phyloP scores from a whole-genome alignment of 2,797 vertebrate genomes.

The Enteromius unitaeniatus region DNA sequence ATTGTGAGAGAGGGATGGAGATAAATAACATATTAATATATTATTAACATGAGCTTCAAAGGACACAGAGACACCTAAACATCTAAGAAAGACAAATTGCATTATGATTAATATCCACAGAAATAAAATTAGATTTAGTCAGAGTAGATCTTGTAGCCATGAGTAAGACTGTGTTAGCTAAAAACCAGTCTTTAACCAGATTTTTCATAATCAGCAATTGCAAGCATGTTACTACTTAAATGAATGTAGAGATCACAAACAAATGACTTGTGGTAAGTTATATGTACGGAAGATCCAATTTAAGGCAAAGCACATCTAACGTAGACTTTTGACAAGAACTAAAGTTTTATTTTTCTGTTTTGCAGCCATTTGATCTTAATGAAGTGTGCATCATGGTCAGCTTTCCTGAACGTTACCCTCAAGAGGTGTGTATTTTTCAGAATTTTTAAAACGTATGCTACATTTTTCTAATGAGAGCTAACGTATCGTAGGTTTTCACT shows the following conservation, averaged over 20 bases:
- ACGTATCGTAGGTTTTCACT: slow-evolving; percentile 77
- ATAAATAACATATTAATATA: no score
- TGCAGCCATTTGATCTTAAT: slow-evolving; percentile 84
- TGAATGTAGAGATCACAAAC: neutral
- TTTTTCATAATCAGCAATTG: neutral
- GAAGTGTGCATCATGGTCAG: slow-evolving; percentile 83
- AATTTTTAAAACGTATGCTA: neutral
- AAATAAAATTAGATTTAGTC: no score
- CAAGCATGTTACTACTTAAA: neutral
- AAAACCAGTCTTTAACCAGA: no score
- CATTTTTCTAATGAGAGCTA: neutral
- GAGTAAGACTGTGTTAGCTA: no score
- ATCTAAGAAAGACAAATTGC: no score
- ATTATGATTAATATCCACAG: no score
- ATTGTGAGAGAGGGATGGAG: no score
- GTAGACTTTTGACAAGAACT: neutral
- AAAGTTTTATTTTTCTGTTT: slow-evolving; percentile 41
- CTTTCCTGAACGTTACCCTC: slow-evolving; percentile 83
- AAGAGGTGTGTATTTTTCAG: slow-evolving; percentile 73
- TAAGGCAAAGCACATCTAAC: neutral
- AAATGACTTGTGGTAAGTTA: no score
- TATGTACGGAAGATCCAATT: neutral
- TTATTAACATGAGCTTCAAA: no score
- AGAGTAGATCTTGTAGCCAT: no score
- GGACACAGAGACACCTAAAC: no score